phyloP scores from a whole-genome alignment of 2,888 invertebrate species.

The Yponomeuta cagnagella region DNA sequence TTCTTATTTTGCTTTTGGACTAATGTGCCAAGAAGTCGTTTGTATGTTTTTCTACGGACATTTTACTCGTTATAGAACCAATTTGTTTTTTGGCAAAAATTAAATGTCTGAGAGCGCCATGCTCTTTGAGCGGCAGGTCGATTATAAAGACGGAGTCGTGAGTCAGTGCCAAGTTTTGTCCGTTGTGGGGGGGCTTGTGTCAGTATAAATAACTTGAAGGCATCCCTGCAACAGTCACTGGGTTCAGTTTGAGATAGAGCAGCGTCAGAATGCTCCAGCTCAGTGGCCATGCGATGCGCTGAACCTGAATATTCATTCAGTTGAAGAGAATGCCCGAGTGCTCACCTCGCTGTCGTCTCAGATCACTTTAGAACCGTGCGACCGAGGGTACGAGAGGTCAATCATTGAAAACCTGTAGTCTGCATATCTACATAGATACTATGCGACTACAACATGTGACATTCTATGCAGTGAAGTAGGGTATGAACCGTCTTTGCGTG shows the following conservation, averaged over 20 bases:
- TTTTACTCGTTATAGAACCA: background rate
- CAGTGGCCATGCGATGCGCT: background rate
- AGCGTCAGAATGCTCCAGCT: background rate
- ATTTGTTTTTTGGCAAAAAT: background rate
- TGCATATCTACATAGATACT: background rate
- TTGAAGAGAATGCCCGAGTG: background rate
- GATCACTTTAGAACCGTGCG: background rate
- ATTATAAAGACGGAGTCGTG: background rate
- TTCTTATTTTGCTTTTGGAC: background rate
- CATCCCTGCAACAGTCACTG: background rate
- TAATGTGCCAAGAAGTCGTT: background rate
- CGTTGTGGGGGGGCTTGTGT: background rate
- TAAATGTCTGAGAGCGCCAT: background rate
- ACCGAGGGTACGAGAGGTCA: background rate
- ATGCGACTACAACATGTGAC: too few relatives aligned
- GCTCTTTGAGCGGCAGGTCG: background rate
- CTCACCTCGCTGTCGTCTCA: background rate
- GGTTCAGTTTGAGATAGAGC: background rate
- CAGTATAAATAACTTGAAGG: background rate
- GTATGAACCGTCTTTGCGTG: background rate
- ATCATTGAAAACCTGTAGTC: background rate
- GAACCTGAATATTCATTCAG: constrained; percentile 1
- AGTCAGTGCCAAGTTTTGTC: background rate
- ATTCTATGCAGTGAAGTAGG: background rate
- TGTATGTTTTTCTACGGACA: background rate